These are phyloP conservation scores for Phrynocephalus forsythii DNA, from an alignment of 2,797 vertebrate genomes.

Conservation along the genomic window DNA sequence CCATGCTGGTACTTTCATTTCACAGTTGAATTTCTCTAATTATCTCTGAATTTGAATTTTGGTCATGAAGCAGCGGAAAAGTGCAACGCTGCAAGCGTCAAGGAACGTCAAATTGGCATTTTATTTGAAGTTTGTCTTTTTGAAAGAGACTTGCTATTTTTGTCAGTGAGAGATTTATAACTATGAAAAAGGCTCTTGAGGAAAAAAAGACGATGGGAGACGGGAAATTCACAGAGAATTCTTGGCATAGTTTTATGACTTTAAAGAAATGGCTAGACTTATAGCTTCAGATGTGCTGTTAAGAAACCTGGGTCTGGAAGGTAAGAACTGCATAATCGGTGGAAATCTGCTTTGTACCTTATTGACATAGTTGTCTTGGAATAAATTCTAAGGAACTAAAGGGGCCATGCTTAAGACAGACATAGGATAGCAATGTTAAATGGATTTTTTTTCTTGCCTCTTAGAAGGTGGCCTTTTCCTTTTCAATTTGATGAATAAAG, in stretches of 20 bases:
- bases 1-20: constrained; percentile 67
- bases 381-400: background rate
- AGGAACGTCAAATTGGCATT: constrained; percentile 43
- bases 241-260: constrained; percentile 41
- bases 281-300: constrained; percentile 42
- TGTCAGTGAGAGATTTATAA: constrained; percentile 40
- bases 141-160: constrained; percentile 35
- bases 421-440: background rate
- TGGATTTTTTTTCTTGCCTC: too few relatives aligned
- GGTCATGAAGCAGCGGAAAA: constrained; percentile 49
- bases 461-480: background rate
- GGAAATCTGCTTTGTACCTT: background rate
- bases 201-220: constrained; percentile 45
- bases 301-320: constrained; percentile 18
- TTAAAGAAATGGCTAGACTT: constrained; percentile 60
- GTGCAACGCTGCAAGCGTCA: constrained; percentile 17
- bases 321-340: background rate
- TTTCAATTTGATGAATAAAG: background rate
- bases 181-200: constrained; percentile 14
- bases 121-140: constrained; percentile 7
- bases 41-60: constrained; percentile 60
- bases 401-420: background rate
- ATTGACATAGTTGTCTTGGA: background rate
- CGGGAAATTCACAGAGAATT: constrained; percentile 18
- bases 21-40: constrained; percentile 69